Evolutionary conservation across 2,888 invertebrate species (phyloP).

Genomic region (Mythimna albipuncta): DNA sequence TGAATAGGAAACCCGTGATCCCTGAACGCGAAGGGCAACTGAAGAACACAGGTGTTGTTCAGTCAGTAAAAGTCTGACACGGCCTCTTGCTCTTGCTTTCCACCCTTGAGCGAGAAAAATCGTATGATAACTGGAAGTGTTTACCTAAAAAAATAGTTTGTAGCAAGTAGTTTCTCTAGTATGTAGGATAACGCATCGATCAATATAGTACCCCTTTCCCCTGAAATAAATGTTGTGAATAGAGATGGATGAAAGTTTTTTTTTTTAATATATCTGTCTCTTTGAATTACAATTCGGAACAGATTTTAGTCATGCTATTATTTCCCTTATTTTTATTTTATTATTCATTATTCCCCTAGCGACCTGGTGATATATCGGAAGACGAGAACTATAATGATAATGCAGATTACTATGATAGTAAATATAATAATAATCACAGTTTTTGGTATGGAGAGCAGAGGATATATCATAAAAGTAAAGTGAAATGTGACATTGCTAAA

Average conservation of each 20-base stretch:
- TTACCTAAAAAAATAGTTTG: neutral
- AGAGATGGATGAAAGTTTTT: neutral
- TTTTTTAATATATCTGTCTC: neutral
- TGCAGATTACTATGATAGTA: conserved; percentile 71
- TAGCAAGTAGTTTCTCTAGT: neutral
- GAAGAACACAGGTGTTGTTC: too few species aligned
- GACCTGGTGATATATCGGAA: conserved; percentile 83
- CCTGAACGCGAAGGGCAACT: too few species aligned
- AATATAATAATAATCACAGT: conserved; percentile 70
- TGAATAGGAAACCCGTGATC: too few species aligned
- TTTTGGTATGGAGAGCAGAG: conserved; percentile 85
- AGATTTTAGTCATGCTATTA: neutral
- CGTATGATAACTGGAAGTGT: too few species aligned
- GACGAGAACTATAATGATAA: conserved; percentile 80
- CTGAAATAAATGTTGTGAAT: neutral
- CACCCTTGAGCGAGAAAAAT: too few species aligned
- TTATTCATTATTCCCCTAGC: conserved; percentile 72
- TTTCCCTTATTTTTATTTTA: conserved; percentile 22
- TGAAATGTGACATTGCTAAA: conserved; percentile 69
- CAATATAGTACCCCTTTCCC: neutral
- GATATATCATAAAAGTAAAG: conserved; percentile 84
- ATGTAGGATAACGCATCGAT: neutral
- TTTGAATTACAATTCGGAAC: neutral
- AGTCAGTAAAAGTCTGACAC: too few species aligned
- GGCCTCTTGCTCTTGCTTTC: too few species aligned